These are phyloP conservation scores for Apogon hyalosoma DNA, from an alignment of 2,797 vertebrate species.

Conservation along the genomic window DNA sequence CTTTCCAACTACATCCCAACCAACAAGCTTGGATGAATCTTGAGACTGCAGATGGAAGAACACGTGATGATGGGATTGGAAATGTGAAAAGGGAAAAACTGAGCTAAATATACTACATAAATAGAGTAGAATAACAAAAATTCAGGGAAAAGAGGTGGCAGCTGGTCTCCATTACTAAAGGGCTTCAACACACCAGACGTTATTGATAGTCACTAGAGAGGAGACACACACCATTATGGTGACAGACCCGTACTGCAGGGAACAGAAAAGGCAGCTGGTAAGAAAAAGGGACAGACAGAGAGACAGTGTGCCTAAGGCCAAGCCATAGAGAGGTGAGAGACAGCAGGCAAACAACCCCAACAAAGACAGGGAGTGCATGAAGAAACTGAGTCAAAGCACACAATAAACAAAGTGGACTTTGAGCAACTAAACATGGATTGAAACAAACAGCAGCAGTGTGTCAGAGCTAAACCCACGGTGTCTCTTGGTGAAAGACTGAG, in stretches of 20 bases:
- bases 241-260: conserved; percentile 13
- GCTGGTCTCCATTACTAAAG: conserved; percentile 8
- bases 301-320: conserved; percentile 10
- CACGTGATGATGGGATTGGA: background rate
- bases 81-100: conserved; percentile 6
- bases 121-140: conserved; percentile 4
- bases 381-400: background rate
- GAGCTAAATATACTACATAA: conserved; percentile 3
- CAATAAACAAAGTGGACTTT: conserved; percentile 3
- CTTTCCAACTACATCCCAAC: conserved; percentile 44
- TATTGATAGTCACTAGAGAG: conserved; percentile 13
- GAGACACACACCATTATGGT: conserved; percentile 22
- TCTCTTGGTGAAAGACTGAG: background rate
- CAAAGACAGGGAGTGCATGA: background rate
- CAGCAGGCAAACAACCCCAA: conserved; percentile 6
- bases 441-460: background rate
- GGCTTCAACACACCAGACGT: conserved; percentile 16
- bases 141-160: background rate
- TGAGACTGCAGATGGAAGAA: conserved; percentile 5
- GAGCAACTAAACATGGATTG: background rate
- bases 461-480: background rate
- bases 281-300: conserved; percentile 3
- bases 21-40: conserved; percentile 23
- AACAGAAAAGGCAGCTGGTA: conserved; percentile 8
- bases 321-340: conserved; percentile 1